These are phyloP conservation scores for Rhombomys opimus DNA, from an alignment of 2,113 vertebrate genomes.

Conservation along the genomic window DNA sequence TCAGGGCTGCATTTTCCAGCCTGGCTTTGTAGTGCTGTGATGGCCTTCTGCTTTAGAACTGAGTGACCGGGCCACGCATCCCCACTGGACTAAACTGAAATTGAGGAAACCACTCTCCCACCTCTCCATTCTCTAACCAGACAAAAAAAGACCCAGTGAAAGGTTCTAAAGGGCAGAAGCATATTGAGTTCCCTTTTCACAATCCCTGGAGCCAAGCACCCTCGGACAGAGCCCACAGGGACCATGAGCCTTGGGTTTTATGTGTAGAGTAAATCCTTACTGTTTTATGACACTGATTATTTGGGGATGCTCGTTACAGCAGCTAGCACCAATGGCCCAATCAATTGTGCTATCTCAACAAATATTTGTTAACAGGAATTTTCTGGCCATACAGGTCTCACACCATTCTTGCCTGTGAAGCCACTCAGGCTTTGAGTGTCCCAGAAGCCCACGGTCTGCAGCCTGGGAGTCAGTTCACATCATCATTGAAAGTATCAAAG, in stretches of 20 bases:
- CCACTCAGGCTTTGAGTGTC: not conserved
- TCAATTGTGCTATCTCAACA: not conserved
- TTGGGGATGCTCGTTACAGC: not conserved
- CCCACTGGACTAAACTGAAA: not conserved
- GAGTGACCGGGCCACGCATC: not conserved
- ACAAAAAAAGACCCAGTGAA: not conserved
- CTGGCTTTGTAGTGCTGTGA: not conserved
- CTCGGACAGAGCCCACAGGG: not conserved
- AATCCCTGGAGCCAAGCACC: not conserved
- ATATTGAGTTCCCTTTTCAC: no score
- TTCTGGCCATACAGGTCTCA: not conserved
- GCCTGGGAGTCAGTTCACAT: slow-evolving; percentile 31
- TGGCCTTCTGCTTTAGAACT: not conserved
- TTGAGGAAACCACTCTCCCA: not conserved
- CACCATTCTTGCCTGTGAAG: not conserved
- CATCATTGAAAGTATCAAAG: not conserved
- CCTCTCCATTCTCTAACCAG: not conserved
- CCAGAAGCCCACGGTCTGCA: not conserved
- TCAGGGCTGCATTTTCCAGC: not conserved
- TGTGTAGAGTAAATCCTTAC: not conserved
- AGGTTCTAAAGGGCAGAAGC: not conserved
- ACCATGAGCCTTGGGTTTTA: not conserved
- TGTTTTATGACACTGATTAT: not conserved
- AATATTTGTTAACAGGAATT: not conserved
- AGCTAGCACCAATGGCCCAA: not conserved